Evolutionary conservation across 1,140 invertebrate species (phyloP), one percentile per base, ranked within the genome.

Genomic region (Drosophila busckii): DNA sequence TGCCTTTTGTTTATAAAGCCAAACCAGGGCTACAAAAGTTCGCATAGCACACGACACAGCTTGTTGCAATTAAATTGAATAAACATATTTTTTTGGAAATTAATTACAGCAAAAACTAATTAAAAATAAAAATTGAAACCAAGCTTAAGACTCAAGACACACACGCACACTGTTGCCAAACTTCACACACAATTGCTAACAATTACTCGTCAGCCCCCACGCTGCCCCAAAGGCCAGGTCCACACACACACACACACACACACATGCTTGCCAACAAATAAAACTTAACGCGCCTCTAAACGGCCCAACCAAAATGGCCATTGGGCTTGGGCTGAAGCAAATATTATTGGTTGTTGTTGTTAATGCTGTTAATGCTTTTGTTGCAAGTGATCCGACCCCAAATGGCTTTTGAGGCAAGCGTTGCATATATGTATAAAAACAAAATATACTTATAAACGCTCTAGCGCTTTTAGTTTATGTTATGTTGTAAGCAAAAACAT

Each of bases 231-330:
- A n/a, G n/a, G n/a, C n/a, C n/a, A n/a, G n/a, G n/a, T n/a, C n/a
- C n/a, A n/a, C n/a, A n/a, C n/a, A n/a, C n/a, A n/a, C n/a, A n/a
- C n/a, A n/a, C n/a, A n/a, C n/a, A n/a, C n/a, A n/a, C n/a, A n/a
- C n/a, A n/a, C n/a, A n/a, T n/a, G n/a, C n/a, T 55, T 55, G 32
- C 34, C 13, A 15, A 25, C 45, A 44, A 63, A 58, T 58, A 64
- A 64, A 59, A 64, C 32, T 45, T 59, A 59, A 64, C 53, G 61
- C 35, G 48, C 32, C 25, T 25, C 49, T 54, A 45, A 46, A 45
- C 45, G 40, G 56, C 40, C 45, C 54, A 32, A 35, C 41, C 53
- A 64, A 35, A 64, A 46, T 50, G 61, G 55, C 48, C 55, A 64
- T 52, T 50, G 31, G 45, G 28, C 13, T 54, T 2, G 13, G 22